Evolutionary conservation across 2,888 invertebrate species (phyloP).

Genomic region (Hydroisotoma schaefferi): DNA sequence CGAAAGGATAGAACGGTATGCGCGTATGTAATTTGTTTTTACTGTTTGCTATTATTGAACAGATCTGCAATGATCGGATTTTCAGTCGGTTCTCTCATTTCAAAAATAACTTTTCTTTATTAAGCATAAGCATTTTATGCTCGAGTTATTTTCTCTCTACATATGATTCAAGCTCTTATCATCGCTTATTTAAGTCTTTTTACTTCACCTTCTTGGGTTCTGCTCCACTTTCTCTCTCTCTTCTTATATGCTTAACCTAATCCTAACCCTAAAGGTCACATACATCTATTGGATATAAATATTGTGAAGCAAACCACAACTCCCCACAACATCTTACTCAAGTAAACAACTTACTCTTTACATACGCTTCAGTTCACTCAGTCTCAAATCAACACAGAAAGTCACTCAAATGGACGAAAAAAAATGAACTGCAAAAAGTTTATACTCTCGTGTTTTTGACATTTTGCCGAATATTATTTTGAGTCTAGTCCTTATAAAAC

Average conservation of each 20-base stretch:
- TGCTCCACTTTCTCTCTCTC: slow-evolving; percentile 10
- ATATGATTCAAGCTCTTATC: neutral
- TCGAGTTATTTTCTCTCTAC: slow-evolving; percentile 4
- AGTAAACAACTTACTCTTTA: no score
- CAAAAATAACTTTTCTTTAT: slow-evolving; percentile 11
- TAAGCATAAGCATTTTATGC: slow-evolving; percentile 7
- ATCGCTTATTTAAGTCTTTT: neutral
- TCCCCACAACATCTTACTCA: no score
- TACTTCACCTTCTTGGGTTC: neutral
- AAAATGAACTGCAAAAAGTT: no score
- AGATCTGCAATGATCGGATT: no score
- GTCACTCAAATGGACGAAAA: neutral
- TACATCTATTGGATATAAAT: no score
- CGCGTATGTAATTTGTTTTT: slow-evolving; percentile 1
- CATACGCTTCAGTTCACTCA: neutral
- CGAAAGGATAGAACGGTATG: slow-evolving; percentile 68
- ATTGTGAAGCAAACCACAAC: no score
- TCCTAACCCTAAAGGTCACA: no score
- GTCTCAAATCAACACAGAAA: slow-evolving; percentile 1
- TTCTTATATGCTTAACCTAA: neutral
- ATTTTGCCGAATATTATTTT: no score
- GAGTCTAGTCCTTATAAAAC: no score
- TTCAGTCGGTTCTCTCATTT: no score
- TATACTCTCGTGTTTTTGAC: neutral
- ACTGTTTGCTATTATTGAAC: neutral